Percentiles rank a stretch among this genome's conserved stretches.
Evolutionary conservation across 2,113 vertebrate genomes (phyloP).

Genomic region (Erythrocercus mccallii): DNA sequence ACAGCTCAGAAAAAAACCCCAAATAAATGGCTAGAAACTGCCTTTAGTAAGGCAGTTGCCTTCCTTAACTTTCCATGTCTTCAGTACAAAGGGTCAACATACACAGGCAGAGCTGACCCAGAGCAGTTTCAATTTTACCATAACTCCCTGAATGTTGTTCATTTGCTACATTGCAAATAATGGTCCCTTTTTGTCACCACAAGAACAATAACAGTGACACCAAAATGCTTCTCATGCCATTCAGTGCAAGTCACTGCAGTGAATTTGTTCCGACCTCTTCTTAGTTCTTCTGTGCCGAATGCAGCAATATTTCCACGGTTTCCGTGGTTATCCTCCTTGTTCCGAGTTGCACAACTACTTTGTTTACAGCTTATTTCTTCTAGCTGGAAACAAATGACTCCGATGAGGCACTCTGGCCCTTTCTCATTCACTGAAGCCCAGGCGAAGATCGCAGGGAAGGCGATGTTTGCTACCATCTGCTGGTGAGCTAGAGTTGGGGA

Average conservation of each 20-base stretch:
- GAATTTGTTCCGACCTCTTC: neutral
- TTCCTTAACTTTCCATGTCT: neutral
- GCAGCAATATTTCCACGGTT: constrained; percentile 27
- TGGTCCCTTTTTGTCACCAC: constrained; percentile 25
- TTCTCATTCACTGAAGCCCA: neutral
- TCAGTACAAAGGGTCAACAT: constrained; percentile 1
- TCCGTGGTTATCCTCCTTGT: neutral
- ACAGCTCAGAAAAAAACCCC: neutral
- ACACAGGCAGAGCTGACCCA: neutral
- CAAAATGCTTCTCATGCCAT: constrained; percentile 19
- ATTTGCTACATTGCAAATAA: constrained; percentile 26
- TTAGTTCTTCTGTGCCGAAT: neutral
- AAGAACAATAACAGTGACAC: neutral
- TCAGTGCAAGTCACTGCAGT: neutral
- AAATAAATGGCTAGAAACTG: neutral
- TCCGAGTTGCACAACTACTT: constrained; percentile 10
- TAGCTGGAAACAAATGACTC: neutral
- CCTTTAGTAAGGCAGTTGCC: neutral
- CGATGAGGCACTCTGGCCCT: neutral
- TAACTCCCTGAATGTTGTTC: neutral
- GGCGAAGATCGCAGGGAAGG: neutral
- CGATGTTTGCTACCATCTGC: constrained; percentile 53
- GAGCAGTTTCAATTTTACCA: neutral
- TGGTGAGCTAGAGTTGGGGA: neutral
- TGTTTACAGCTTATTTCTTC: constrained; percentile 39